A percentile compares a stretch with the other conserved stretches of the same genome.
phyloP scores from a whole-genome alignment of 2,113 vertebrate species.

The Heterotis niloticus region DNA sequence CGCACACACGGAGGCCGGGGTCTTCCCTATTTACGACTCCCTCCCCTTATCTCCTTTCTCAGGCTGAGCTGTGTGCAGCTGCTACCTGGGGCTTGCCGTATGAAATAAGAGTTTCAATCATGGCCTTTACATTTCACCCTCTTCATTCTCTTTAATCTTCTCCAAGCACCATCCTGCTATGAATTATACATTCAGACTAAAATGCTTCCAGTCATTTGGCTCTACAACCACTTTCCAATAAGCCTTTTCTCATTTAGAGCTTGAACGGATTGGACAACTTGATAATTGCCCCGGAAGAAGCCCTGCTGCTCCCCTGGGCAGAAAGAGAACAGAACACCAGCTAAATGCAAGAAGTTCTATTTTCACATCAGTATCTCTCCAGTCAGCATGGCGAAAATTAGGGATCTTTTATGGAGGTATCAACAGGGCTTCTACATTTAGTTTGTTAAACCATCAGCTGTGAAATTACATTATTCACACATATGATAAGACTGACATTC shows the following conservation, averaged over 20 bases:
- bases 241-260: slow-evolving; percentile 12
- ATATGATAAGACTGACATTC: background rate
- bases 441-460: slow-evolving; percentile 10
- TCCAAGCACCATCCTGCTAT: slow-evolving; percentile 4
- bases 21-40: background rate
- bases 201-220: background rate
- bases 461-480: slow-evolving; percentile 10
- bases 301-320: slow-evolving; percentile 3
- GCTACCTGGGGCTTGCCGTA: background rate
- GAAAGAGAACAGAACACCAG: background rate
- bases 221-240: background rate
- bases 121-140: background rate
- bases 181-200: slow-evolving; percentile 13
- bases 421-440: background rate
- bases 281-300: slow-evolving; percentile 28
- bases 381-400: background rate
- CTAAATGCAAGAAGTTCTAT: background rate
- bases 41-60: background rate
- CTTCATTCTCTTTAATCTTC: slow-evolving; percentile 11
- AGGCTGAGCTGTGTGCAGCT: background rate
- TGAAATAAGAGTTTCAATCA: background rate
- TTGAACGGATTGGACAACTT: slow-evolving; percentile 15
- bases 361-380: background rate
- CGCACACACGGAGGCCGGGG: background rate
- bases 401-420: background rate